Percentiles rank a stretch among this genome's conserved stretches.
Evolutionary conservation across 2,113 vertebrate genomes (phyloP).

Genomic region (Cairina moschata): DNA sequence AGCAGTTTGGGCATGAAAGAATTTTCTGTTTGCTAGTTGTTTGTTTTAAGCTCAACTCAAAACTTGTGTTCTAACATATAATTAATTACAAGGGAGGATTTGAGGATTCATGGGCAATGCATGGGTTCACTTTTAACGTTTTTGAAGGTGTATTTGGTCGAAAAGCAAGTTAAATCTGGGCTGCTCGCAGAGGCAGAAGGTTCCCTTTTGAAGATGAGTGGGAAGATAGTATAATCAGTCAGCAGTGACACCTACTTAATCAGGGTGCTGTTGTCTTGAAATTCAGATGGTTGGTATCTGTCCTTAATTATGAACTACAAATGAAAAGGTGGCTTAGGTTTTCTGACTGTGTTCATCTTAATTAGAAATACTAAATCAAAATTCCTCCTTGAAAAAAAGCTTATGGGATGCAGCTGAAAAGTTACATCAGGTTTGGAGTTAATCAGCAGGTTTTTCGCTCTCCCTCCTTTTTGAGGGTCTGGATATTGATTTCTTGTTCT

Average conservation of each 20-base stretch:
- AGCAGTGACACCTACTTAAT: background rate
- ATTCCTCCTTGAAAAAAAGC: background rate
- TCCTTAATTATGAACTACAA: background rate
- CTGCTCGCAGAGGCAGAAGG: background rate
- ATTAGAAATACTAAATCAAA: background rate
- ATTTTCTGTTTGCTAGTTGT: background rate
- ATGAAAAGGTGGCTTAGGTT: background rate
- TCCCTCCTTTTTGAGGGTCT: background rate
- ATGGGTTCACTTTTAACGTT: background rate
- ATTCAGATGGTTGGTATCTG: background rate
- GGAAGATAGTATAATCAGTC: background rate
- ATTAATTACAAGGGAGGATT: constrained; percentile 9
- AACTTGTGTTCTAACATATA: background rate
- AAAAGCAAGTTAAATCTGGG: constrained; percentile 15
- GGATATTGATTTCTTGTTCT: background rate
- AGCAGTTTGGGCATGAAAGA: background rate
- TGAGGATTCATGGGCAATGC: background rate
- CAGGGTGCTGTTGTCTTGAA: background rate
- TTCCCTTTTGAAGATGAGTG: constrained; percentile 15
- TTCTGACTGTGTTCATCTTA: background rate
- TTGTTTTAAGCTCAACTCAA: background rate
- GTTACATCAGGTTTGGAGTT: background rate
- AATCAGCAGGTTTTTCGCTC: background rate
- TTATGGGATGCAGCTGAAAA: background rate
- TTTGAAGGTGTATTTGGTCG: constrained; percentile 20